Percentiles rank a stretch among this genome's conserved stretches.
phyloP scores from a whole-genome alignment of 2,888 invertebrate genomes.

The Pristionchus arcanus region DNA sequence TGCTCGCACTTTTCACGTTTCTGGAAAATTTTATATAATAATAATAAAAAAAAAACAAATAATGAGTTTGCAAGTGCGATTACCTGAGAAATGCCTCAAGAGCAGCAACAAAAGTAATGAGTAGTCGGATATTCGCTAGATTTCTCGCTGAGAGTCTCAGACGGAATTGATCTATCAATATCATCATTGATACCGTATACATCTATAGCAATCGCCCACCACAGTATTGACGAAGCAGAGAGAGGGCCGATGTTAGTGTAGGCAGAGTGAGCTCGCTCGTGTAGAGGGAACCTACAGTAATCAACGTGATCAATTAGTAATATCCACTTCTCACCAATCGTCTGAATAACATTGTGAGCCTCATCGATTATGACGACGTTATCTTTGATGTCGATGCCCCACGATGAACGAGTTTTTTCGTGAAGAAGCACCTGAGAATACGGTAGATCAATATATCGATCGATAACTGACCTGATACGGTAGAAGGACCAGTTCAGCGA shows the following conservation, averaged over 20 bases:
- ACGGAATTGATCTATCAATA: conserved; percentile 41
- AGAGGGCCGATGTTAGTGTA: conserved; percentile 62
- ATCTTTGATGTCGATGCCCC: conserved; percentile 86
- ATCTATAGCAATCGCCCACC: neutral
- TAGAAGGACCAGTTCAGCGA: conserved; percentile 85
- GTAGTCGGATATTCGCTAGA: conserved; percentile 68
- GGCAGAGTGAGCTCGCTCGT: conserved; percentile 64
- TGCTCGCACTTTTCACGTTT: conserved; percentile 28
- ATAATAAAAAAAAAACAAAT: neutral
- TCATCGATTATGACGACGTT: conserved; percentile 93
- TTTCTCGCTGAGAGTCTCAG: conserved; percentile 59
- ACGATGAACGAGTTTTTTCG: conserved; percentile 87
- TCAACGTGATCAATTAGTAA: neutral
- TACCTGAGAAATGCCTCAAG: conserved; percentile 56
- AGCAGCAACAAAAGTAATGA: conserved; percentile 62
- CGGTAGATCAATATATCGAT: conserved; percentile 13
- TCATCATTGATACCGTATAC: neutral
- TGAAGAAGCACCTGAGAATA: conserved; percentile 87
- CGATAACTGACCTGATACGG: conserved; percentile 79
- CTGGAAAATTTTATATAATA: neutral
- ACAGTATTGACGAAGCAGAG: conserved; percentile 65
- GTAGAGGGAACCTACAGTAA: conserved; percentile 61
- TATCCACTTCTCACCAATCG: conserved; percentile 85
- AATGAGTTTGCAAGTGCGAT: neutral
- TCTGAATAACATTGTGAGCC: conserved; percentile 95